These are phyloP conservation scores for Drosophila takahashii DNA, from an alignment of 1,140 invertebrate genomes.

Conservation along the genomic window DNA sequence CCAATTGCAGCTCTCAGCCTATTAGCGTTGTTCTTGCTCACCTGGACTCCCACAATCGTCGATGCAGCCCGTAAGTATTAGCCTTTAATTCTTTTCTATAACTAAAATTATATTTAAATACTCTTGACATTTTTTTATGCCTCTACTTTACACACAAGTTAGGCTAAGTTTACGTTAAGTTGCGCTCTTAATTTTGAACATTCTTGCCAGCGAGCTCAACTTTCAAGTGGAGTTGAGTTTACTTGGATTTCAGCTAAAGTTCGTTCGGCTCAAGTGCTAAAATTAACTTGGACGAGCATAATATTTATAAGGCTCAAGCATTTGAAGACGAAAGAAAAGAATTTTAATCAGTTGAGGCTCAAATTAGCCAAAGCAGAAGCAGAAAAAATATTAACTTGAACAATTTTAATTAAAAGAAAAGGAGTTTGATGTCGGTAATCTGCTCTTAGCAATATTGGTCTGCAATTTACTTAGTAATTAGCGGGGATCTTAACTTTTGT, in stretches of 20 bases:
- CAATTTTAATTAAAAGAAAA: not conserved
- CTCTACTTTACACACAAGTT: constrained; percentile 31
- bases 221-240: constrained; percentile 41
- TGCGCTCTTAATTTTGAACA: constrained; percentile 32
- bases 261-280: constrained; percentile 9
- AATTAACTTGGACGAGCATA: constrained; percentile 15
- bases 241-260: constrained; percentile 31
- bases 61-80: constrained; percentile 84
- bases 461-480: not conserved
- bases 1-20: constrained; percentile 72
- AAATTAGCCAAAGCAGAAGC: not conserved
- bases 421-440: not conserved
- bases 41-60: constrained; percentile 70
- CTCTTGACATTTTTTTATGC: constrained; percentile 29
- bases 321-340: constrained; percentile 7
- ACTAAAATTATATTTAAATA: constrained; percentile 1
- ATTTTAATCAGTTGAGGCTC: constrained; percentile 4
- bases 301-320: constrained; percentile 15
- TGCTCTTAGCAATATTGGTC: not conserved
- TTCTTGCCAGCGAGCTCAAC: constrained; percentile 21
- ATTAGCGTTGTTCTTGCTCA: constrained; percentile 71
- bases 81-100: not conserved
- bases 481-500: too few species aligned
- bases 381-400: not conserved
- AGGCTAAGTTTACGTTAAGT: constrained; percentile 42